These are phyloP conservation scores for Lithophane socia DNA, from an alignment of 2,888 invertebrate genomes.

Conservation along the genomic window DNA sequence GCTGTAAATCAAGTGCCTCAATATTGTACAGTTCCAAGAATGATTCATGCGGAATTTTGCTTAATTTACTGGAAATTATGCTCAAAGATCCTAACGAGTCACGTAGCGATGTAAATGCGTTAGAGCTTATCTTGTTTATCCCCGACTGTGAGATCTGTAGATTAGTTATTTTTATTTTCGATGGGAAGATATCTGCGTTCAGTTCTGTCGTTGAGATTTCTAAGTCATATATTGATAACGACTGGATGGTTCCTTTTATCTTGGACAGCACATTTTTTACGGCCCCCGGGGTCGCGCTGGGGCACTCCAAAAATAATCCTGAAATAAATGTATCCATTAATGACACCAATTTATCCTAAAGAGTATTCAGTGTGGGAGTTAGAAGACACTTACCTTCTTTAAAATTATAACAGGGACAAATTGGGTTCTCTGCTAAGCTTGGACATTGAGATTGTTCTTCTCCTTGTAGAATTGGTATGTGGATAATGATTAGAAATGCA, in stretches of 20 bases:
- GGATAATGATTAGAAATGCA: constrained; percentile 88
- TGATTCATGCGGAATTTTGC: constrained; percentile 94
- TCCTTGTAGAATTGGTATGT: constrained; percentile 89
- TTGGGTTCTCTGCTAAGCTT: constrained; percentile 93
- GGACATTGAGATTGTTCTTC: constrained; percentile 92
- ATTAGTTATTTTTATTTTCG: constrained; percentile 92
- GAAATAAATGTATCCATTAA: constrained; percentile 72
- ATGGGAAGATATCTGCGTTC: constrained; percentile 94
- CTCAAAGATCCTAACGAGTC: constrained; percentile 94
- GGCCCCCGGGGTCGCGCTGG: constrained; percentile 94
- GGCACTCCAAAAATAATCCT: constrained; percentile 96
- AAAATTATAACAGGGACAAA: constrained; percentile 97
- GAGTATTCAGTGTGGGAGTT: not conserved
- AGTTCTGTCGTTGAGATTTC: constrained; percentile 95
- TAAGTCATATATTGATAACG: constrained; percentile 96
- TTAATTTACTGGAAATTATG: constrained; percentile 94
- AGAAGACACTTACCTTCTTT: constrained; percentile 92
- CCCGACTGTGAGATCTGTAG: constrained; percentile 95
- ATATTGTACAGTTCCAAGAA: constrained; percentile 93
- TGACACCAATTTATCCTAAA: constrained; percentile 14
- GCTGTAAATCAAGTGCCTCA: constrained; percentile 95
- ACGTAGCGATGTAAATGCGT: constrained; percentile 92
- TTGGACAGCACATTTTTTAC: constrained; percentile 93
- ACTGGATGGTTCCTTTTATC: constrained; percentile 93
- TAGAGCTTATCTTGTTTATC: constrained; percentile 93